Evolutionary conservation across 2,888 invertebrate species (phyloP), one percentile per base, ranked within the genome.

Genomic region (Linnaemya tessellans): DNA sequence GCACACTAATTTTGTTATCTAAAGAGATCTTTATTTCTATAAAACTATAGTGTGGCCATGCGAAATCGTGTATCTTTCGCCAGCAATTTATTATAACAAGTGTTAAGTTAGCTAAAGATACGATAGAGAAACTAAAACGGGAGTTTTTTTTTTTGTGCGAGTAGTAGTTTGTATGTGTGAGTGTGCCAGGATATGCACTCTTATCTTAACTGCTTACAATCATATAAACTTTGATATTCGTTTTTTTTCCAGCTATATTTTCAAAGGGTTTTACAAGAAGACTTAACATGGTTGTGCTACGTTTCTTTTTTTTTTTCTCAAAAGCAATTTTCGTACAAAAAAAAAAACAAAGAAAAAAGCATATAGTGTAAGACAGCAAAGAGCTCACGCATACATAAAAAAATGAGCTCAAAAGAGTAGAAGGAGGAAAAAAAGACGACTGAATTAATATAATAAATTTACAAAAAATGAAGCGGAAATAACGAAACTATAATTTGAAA

Each of bases 401-500:
- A n/a, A 13, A n/a, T 1, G 15, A n/a, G 1, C 43, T 11, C 25
- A 18, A 46, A 41, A 35, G n/a, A 15, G 11, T 35, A 35, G 20
- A 49, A 30, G 30, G 30, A 30, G 30, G 5, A 5, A 30, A 30
- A 30, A 56, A 62, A 67, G 41, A 41, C 67, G 38, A 78, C 54
- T 68, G 73, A 78, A 77, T 73, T 70, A 77, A 78, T 78, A 84
- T 56, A 78, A 81, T 84, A 85, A 85, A 85, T 81, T 81, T 85
- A 70, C 64, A 74, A 85, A 85, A 84, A 85, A 85, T 81, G 81
- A 79, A 79, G 84, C 81, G 81, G 81, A 85, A 85, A 81, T 85
- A 81, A 85, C 73, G 84, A 78, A 81, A 81, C 78, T 78, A 58
- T 74, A 78, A 81, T 70, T 79, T 65, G 78, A 65, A 38, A 46